Base-by-base conservation (phyloP, 2,797 vertebrate species). In the Melanotaenia trifasciata region DNA sequence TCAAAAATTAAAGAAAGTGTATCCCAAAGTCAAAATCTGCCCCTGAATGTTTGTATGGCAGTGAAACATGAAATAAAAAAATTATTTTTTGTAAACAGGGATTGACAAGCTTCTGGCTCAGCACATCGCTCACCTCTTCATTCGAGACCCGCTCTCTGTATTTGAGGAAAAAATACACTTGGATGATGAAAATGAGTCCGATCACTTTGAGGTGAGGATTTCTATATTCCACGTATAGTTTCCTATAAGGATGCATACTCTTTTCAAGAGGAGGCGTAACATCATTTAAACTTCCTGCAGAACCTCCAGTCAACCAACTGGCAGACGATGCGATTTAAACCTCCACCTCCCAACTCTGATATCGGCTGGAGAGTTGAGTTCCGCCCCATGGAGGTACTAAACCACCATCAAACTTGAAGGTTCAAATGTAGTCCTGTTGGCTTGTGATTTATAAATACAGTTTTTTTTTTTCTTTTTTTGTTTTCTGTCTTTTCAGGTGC, bases 271-370 rank as follows among this genome's bases (percentile, higher is more conserved):
- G 47, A 47, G 18, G 14, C 22, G 47, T 50, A n/a, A 50, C 47
- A 7, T 22, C n/a, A 3, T 50, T 20, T n/a, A 50, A 32, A 35
- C 28, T 50, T 80, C 43, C 90, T 91, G 18, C 72, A 99, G 98
- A 99, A 99, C 88, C 95, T 99, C 85, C 98, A 99, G 81, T 99
- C 98, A 26, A 99, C 98, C 84, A 99, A 99, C 84, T 99, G 98
- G 98, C 98, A 99, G 92, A 98, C 98, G 0, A 99, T 99, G 98
- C 96, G 98, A 87, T 99, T 99, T 86, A 99, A 99, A 83, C 98
- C 98, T 14, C 98, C 98, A 4, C 98, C 98, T 84, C 98, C 98
- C 6, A 99, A 99, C 93, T 99, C 98, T 1, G 98, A 99, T 72
- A 99, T 99, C 51, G 98, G 98, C 59, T 99, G 98, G 98, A 96